phyloP scores from a whole-genome alignment of 64 coral and sea anemone genomes.

The Actinia equina region DNA sequence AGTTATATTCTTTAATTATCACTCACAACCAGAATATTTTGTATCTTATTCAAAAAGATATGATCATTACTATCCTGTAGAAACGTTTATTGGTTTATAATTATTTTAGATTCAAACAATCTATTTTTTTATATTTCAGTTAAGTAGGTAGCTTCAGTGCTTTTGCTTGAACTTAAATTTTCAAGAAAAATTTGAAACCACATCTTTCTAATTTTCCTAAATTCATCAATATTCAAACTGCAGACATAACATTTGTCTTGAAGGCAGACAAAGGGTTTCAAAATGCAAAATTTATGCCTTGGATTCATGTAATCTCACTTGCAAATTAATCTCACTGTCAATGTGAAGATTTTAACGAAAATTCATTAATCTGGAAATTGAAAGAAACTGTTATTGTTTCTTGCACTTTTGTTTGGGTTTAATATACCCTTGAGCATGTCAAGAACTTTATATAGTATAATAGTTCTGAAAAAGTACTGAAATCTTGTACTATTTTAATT shows the following conservation, averaged over 20 bases:
- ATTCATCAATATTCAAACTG: neutral
- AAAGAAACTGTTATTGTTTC: neutral
- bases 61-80: neutral
- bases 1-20: neutral
- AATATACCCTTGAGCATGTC: neutral
- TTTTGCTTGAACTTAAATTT: neutral
- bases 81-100: neutral
- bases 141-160: neutral
- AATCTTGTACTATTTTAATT: neutral
- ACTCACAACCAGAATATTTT: neutral
- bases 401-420: neutral
- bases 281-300: constrained; percentile 6
- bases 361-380: neutral
- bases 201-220: neutral
- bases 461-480: neutral
- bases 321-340: neutral
- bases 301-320: neutral
- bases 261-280: neutral
- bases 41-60: neutral
- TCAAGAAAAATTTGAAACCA: neutral
- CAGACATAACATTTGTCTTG: neutral
- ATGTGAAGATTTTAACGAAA: neutral
- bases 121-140: neutral
- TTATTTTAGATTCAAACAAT: neutral
- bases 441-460: neutral